Base-by-base conservation (phyloP, 2,797 vertebrate species). In the Sebastes glaucus region DNA sequence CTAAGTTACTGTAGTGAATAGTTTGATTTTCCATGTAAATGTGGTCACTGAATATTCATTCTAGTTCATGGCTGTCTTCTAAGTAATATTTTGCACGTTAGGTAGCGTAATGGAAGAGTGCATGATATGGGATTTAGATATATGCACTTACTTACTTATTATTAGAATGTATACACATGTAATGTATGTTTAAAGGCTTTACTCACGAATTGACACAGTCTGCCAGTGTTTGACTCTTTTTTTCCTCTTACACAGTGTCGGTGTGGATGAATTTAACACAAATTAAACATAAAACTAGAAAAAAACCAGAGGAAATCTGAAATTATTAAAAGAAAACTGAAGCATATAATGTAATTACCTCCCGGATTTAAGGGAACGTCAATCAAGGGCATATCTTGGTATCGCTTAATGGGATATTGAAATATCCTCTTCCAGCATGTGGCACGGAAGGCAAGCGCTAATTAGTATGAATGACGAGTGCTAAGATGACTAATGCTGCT, bases 381-480 rank as follows among this genome's bases (percentile, higher is more conserved):
- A 96, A 95, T 96, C 96, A 96, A 87, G 73, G 83, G 82, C 91
- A 86, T 96, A 94, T 95, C 95, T 94, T 85, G 82, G 90, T 92
- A 94, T 95, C 89, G 74, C 92, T 94, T 96, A 96, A 96, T 95
- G 88, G 92, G 95, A 96, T 95, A 95, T 95, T 94, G 93, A 96
- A 96, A 96, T 95, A 94, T 96, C 93, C 93, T 94, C 89, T 92
- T 96, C 89, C 93, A 95, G 92, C 88, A 84, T 89, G 91, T 93
- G 91, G 93, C 93, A 88, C 64, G 63, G 90, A 94, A 94, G 91
- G 92, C 93, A 91, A 88, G 82, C 59, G 35, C 93, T 96, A 96
- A 96, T 96, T 96, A 96, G 94, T 95, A 95, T 94, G 94, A 96
- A 95, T 95, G 94, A 95, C 88, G 91, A 94, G 91, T 80, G 85